Conservation (phyloP, 2,888 invertebrate genomes). For the Trichogramma dendrolimi region DNA sequence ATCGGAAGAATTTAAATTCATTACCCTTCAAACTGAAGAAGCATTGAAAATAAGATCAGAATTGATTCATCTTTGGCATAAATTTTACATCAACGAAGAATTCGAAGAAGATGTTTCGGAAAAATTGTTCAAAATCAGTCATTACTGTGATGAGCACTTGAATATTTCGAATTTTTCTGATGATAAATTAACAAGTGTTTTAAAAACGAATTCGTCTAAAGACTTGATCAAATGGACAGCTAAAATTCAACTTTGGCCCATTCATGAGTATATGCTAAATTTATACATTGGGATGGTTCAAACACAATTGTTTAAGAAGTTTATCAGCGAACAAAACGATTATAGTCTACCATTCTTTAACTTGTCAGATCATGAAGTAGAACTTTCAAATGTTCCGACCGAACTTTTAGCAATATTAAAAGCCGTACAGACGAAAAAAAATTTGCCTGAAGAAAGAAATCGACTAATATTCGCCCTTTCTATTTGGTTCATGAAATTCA, state of each 20-base stretch:
- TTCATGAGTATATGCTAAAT: constrained; percentile 57
- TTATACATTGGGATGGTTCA: constrained; percentile 43
- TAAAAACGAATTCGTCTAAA: constrained; percentile 17
- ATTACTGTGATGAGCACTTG: constrained; percentile 29
- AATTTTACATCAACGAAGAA: constrained; percentile 31
- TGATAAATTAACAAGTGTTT: constrained; percentile 8
- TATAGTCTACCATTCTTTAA: constrained; percentile 7
- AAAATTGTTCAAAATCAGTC: constrained; percentile 28
- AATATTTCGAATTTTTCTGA: constrained; percentile 26
- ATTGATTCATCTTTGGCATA: constrained; percentile 36
- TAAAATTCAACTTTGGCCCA: constrained; percentile 56
- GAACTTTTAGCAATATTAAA: constrained; percentile 38
- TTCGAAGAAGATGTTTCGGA: constrained; percentile 26
- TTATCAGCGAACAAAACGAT: not conserved
- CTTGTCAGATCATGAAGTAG: constrained; percentile 28
- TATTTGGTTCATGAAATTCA: constrained; percentile 31
- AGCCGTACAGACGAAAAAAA: constrained; percentile 22
- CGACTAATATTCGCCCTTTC: constrained; percentile 36
- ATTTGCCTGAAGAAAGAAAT: constrained; percentile 26
- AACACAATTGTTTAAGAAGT: constrained; percentile 29
- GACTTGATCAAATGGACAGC: constrained; percentile 37
- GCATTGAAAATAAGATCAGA: constrained; percentile 25
- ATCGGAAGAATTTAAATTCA: constrained; percentile 34
- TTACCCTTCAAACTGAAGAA: constrained; percentile 31
- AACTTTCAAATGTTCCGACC: constrained; percentile 41